Evolutionary conservation across 2,888 invertebrate genomes (phyloP), one percentile per base, ranked within the genome.

Genomic region (Neoascia interrupta): DNA sequence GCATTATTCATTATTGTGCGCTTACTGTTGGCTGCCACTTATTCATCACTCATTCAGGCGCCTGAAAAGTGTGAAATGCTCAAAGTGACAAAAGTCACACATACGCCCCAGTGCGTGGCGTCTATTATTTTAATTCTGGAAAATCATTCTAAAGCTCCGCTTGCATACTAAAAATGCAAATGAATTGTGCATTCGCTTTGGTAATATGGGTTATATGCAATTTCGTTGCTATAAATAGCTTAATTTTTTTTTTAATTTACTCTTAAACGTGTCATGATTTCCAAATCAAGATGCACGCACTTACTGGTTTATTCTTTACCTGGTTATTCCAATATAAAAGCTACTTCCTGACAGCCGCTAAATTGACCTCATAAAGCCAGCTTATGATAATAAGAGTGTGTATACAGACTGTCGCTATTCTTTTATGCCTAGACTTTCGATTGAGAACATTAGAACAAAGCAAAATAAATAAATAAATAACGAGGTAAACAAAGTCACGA

Each of bases 31-130:
- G n/a, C n/a, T n/a, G n/a, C n/a, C n/a, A n/a, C n/a, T n/a, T n/a
- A n/a, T 3, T 2, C 21, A 37, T 49, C 49, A 37, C 10, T 47
- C 36, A 47, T 58, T 45, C 45, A 45, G 66, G 56, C 56, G 68
- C 39, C 49, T 47, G 11, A 23, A 49, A 43, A 39, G n/a, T 26
- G 21, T 28, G 18, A 13, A 54, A 49, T 23, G n/a, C n/a, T 16
- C 10, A 31, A 19, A 58, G 45, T 19, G 26, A 51, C 13, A 49
- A 76, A 64, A 31, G 36, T 64, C 39, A 49, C 53, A n/a, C 53
- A 76, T 72, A 72, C 72, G 76, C 23, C 72, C 53, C 72, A 19
- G 21, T n/a, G n/a, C n/a, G n/a, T 76, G 63, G 70, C 75, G 70
- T 60, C 76, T 49, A 41, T 13, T 47, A 11, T 11, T n/a, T n/a